Evolutionary conservation across 2,113 vertebrate genomes (phyloP).

Genomic region (Mastomys coucha): DNA sequence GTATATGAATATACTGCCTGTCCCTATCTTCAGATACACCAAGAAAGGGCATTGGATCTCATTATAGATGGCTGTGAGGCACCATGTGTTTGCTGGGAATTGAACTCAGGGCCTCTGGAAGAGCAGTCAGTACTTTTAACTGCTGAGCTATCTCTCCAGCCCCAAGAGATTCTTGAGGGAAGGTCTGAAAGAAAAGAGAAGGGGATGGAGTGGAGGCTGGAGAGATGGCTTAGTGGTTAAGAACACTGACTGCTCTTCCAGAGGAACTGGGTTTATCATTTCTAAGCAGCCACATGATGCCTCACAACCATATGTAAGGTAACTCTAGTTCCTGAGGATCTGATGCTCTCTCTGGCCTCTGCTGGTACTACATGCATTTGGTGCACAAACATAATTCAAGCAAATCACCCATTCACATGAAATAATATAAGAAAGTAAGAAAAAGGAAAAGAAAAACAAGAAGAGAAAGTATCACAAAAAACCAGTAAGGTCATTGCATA

Average conservation of each 20-base stretch:
- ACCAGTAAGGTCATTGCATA: neutral
- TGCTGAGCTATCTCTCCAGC: too few relatives aligned
- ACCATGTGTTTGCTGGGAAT: too few relatives aligned
- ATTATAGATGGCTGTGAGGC: too few relatives aligned
- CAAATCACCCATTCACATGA: neutral
- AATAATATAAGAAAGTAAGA: neutral
- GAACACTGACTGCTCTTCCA: neutral
- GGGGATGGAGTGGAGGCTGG: neutral
- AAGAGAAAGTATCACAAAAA: neutral
- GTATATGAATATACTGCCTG: too few relatives aligned
- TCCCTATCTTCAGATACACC: too few relatives aligned
- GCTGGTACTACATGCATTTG: neutral
- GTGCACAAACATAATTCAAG: neutral
- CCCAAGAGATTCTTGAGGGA: neutral
- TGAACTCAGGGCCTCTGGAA: too few relatives aligned
- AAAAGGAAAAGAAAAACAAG: constrained; percentile 3
- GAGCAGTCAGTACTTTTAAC: too few relatives aligned
- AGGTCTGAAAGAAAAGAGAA: neutral
- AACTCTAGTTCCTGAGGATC: neutral
- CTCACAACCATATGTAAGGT: neutral
- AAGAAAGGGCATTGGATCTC: too few relatives aligned
- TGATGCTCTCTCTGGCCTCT: neutral
- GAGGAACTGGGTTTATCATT: neutral
- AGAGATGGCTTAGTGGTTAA: neutral
- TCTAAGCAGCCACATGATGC: neutral